Percentiles rank a stretch among this genome's conserved stretches.
phyloP scores from a whole-genome alignment of 2,797 vertebrate species.

The Rhabdophis nuchalis region DNA sequence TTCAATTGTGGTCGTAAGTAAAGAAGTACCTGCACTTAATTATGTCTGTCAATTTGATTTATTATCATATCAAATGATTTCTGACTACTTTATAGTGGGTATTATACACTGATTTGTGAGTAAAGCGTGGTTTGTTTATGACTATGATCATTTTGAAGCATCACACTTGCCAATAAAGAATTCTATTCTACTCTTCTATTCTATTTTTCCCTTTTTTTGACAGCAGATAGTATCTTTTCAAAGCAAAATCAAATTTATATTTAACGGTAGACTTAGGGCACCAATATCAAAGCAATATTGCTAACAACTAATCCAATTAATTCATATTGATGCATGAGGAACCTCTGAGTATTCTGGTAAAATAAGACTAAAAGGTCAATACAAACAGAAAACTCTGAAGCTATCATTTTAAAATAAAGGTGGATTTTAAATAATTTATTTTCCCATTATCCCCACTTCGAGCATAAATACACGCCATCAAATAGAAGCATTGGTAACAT shows the following conservation, averaged over 20 bases:
- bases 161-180: neutral
- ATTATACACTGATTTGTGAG: neutral
- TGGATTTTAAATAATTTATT: neutral
- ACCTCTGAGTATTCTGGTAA: conserved; percentile 15
- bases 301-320: conserved; percentile 3
- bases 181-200: neutral
- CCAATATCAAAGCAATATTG: neutral
- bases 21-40: neutral
- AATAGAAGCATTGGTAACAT: conserved; percentile 4
- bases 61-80: neutral
- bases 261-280: neutral
- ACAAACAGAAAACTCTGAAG: neutral
- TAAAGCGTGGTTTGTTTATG: neutral
- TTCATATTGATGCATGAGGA: neutral
- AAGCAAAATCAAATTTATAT: neutral
- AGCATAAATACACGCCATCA: neutral
- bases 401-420: conserved; percentile 41
- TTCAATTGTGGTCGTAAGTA: neutral
- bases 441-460: neutral
- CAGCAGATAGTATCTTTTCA: conserved; percentile 17
- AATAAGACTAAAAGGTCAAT: conserved; percentile 3
- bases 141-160: neutral
- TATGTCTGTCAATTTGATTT: neutral
- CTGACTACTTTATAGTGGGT: neutral
- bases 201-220: neutral